A percentile compares a stretch with the other conserved stretches of the same genome.
Evolutionary conservation across 2,113 vertebrate species (phyloP).

Genomic region (Stegostoma tigrinum): DNA sequence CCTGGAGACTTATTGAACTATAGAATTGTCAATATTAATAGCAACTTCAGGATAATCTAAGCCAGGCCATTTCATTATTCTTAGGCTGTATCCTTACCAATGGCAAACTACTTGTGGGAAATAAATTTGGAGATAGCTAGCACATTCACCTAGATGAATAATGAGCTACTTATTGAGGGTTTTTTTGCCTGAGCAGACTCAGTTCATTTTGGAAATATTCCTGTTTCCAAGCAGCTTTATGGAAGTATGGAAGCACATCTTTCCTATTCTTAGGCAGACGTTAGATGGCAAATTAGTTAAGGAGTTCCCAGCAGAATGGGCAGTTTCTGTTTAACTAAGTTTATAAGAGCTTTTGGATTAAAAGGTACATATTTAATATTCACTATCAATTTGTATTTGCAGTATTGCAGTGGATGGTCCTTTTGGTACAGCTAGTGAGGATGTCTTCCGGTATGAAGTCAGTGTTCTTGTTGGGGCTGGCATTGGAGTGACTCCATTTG

Average conservation of each 20-base stretch:
- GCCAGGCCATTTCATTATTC: background rate
- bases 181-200: background rate
- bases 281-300: background rate
- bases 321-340: background rate
- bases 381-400: constrained; percentile 27
- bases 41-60: no score
- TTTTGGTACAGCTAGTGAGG: constrained; percentile 84
- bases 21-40: background rate
- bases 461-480: constrained; percentile 81
- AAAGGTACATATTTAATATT: background rate
- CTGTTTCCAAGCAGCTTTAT: background rate
- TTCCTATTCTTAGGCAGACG: background rate
- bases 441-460: constrained; percentile 83
- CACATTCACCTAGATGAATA: background rate
- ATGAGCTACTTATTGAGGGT: background rate
- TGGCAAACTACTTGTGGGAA: background rate
- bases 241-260: background rate
- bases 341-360: background rate
- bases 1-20: background rate
- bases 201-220: background rate
- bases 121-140: background rate
- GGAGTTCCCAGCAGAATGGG: background rate
- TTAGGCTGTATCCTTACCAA: background rate
- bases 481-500: constrained; percentile 83
- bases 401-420: constrained; percentile 82